Percentiles rank a stretch among this genome's conserved stretches.
phyloP scores from a whole-genome alignment of 2,113 vertebrate species.

The Piaya cayana region DNA sequence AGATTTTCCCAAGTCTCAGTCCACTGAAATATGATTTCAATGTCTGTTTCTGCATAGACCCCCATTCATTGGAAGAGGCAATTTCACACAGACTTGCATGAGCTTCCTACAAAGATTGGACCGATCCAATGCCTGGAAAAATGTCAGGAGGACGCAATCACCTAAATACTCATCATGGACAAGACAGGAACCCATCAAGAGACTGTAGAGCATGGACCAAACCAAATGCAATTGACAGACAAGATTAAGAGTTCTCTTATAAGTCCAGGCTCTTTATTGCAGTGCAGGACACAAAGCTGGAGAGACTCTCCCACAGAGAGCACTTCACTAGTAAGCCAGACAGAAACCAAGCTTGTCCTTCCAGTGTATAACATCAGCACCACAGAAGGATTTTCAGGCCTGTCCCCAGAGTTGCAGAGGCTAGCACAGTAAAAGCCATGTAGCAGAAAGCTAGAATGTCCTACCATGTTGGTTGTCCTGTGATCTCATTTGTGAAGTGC shows the following conservation, averaged over 20 bases:
- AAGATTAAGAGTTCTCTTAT: not conserved
- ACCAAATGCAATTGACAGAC: not conserved
- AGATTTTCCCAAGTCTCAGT: not conserved
- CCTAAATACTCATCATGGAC: not conserved
- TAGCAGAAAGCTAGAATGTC: not conserved
- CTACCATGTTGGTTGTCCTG: not conserved
- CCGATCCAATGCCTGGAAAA: not conserved
- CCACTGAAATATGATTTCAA: not conserved
- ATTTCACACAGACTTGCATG: not conserved
- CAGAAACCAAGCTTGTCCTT: accelerated
- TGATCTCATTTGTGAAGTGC: not conserved
- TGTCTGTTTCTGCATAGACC: not conserved
- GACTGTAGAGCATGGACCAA: not conserved
- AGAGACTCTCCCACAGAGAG: accelerated
- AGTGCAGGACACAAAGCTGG: not conserved
- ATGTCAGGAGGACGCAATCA: not conserved
- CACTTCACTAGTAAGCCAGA: not conserved
- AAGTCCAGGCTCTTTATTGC: not conserved
- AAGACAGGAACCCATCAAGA: not conserved
- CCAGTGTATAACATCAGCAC: not conserved
- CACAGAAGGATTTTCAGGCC: not conserved
- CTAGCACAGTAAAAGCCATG: not conserved
- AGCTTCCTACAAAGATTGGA: not conserved
- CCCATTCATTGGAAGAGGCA: accelerated
- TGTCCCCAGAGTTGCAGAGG: not conserved